Base-by-base conservation (phyloP, 2,113 vertebrate species). In the Phainopepla nitens region DNA sequence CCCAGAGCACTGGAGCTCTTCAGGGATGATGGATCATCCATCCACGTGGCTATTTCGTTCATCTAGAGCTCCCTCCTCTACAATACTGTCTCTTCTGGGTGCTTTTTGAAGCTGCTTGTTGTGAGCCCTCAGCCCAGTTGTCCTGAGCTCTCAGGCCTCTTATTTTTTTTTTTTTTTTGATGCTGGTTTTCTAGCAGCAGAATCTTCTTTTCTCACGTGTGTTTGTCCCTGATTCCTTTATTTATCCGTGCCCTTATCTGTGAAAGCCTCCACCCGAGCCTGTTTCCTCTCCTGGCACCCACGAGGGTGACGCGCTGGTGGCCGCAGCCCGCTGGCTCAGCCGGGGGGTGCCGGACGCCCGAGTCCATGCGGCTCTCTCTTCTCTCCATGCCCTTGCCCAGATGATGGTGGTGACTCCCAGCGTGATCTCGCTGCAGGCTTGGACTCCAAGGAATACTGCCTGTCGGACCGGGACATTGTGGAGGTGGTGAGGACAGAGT, bases 401-500 rank as follows among this genome's bases (percentile, higher is more conserved):
- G 99, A 99, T 98, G 99, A 99, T 65, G 98, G 98, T 78, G 97
- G 98, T 6, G 99, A 99, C 57, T 97, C 98, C 83, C 98, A 98
- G 93, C 98, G 98, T 42, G 98, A 99, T 88, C 92, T 97, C 3
- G 96, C 98, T 22, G 98, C 98, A 70, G 98, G 98, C 19, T 93
- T 98, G 16, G 99, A 99, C 97, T 99, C 99, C 92, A 99, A 99
- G 98, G 99, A 99, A 97, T 99, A 99, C 97, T 99, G 99, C 97
- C 98, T 99, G 95, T 99, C 99, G 2, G 99, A 99, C 96, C 99
- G 99, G 88, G 99, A 99, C 98, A 99, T 99, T 42, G 99, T 99
- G 97, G 99, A 99, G 98, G 99, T 99, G 98, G 99, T 99, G 96
- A 99, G 99, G 98, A 99, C 99, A 45, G 99, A 99, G 94, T 99